A percentile compares a stretch with the other conserved stretches of the same genome.
Evolutionary conservation across 2,888 invertebrate species (phyloP).

Genomic region (Acanthopleura granulata): DNA sequence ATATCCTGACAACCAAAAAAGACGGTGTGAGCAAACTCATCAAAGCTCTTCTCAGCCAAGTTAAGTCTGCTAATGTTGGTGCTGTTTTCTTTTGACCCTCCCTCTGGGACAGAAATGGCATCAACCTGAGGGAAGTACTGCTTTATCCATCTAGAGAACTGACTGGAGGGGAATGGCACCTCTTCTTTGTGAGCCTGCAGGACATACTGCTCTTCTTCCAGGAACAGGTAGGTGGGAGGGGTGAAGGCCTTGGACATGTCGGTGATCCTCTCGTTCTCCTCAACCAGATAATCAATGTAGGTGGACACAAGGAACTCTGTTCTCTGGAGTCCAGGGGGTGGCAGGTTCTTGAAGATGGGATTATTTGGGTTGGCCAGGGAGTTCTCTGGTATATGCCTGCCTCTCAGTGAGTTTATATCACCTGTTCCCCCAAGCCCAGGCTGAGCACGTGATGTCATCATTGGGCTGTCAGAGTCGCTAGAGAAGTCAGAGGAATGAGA

Average conservation of each 20-base stretch:
- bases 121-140: constrained; percentile 44
- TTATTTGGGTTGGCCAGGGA: background rate
- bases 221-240: constrained; percentile 55
- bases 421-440: background rate
- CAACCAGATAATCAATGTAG: constrained; percentile 59
- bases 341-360: background rate
- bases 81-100: background rate
- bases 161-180: constrained; percentile 53
- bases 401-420: background rate
- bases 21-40: constrained; percentile 13
- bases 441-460: background rate
- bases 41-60: background rate
- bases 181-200: constrained; percentile 49
- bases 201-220: constrained; percentile 58
- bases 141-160: constrained; percentile 55
- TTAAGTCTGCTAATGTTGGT: background rate
- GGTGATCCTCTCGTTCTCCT: constrained; percentile 62
- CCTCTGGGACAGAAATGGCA: constrained; percentile 6
- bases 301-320: constrained; percentile 11
- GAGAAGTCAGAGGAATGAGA: background rate
- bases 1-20: constrained; percentile 17
- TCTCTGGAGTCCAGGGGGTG: background rate
- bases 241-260: constrained; percentile 59
- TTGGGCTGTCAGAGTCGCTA: background rate
- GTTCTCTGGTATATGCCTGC: background rate